Base-by-base conservation (phyloP, 30 jellyfish, hydroid and myxozoan species). In the Phacellophora camtschatica region DNA sequence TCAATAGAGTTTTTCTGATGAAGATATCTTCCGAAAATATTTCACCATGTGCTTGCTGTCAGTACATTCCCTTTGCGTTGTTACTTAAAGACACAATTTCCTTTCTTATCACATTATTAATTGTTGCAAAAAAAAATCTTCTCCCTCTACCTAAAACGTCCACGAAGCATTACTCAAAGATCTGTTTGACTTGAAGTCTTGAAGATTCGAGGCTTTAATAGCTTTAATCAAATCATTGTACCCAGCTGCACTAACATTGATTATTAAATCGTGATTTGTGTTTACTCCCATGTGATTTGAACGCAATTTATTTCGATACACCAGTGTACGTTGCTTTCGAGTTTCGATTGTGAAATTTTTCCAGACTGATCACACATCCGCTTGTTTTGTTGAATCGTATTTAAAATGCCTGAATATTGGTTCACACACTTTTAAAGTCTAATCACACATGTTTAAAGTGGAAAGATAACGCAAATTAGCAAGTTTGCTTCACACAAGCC, bases 231-330 rank as follows among this genome's bases (percentile, higher is more conserved):
- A 25, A 48, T 80, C 72, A 66, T 66, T 66, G 76, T n/a, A 54
- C n/a, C 67, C 80, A 80, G 91, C 91, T 80, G 91, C 27, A 53
- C 49, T 55, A 80, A 80, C 82, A 80, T 20, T 41, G 66, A 33
- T 33, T 51, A 50, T 18, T 18, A 20, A 10, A 24, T 29, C 43
- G 42, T 20, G 39, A 23, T 24, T 20, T 16, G 15, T 80, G 84
- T 80, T 53, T 80, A 75, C 57, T 51, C 16, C 49, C 30, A 51
- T 28, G 25, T 80, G 91, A 51, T 63, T 65, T 53, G 82, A 18
- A 66, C 51, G 81, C 53, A 43, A 45, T 77, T 41, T 49, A 50
- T 61, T 36, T 37, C 54, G 75, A 35, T 76, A 42, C 79, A 32
- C 48, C n/a, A 45, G 24, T 45, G 28, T 18, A 28, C 30, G 91